These are phyloP conservation scores for Lepus americanus DNA, from an alignment of 2,113 vertebrate species.

Conservation along the genomic window DNA sequence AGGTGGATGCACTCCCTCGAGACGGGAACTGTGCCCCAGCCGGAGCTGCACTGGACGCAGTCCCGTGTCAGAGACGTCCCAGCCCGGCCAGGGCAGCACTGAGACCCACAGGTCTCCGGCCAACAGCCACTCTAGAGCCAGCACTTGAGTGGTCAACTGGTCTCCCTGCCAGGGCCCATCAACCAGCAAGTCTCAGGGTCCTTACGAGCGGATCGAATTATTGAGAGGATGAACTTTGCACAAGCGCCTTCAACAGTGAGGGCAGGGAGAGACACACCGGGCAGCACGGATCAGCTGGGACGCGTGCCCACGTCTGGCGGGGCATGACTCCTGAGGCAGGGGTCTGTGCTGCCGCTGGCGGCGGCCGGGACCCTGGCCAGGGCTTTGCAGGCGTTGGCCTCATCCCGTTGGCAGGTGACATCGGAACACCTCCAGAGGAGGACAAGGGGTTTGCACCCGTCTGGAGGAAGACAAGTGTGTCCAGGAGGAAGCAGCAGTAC, in stretches of 20 bases:
- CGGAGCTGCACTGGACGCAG: no score
- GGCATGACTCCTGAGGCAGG: not conserved
- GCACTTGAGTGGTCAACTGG: not conserved
- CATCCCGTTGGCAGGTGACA: not conserved
- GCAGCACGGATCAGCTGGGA: not conserved
- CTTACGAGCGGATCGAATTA: not conserved
- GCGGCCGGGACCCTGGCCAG: not conserved
- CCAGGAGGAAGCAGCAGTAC: not conserved
- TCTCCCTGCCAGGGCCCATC: not conserved
- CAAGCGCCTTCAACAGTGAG: not conserved
- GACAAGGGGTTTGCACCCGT: not conserved
- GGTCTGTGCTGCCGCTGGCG: rapidly evolving
- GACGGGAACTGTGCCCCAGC: no score
- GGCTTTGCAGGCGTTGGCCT: not conserved
- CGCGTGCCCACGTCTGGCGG: not conserved
- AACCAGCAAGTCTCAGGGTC: not conserved
- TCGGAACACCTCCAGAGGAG: not conserved
- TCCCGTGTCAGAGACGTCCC: no score
- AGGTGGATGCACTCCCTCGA: no score
- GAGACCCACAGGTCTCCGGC: no score
- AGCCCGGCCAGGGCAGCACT: no score
- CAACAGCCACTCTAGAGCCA: no score
- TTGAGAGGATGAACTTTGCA: not conserved
- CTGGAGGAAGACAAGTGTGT: not conserved
- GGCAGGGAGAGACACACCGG: not conserved